These are phyloP conservation scores for Ctenopoma kingsleyae DNA, from an alignment of 2,797 vertebrate species.

Conservation along the genomic window DNA sequence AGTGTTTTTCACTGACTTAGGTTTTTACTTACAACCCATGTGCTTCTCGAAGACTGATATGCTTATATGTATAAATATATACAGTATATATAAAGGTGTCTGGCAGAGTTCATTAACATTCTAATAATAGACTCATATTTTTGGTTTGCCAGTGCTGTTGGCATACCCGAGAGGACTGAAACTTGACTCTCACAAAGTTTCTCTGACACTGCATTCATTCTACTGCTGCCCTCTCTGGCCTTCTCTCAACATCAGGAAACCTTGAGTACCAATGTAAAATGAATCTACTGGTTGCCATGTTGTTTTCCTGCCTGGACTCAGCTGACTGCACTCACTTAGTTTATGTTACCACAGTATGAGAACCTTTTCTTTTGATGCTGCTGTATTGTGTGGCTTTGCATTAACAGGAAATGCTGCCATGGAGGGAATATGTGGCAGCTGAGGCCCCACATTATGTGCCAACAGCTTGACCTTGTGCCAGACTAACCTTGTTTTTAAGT, in stretches of 20 bases:
- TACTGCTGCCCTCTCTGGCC: slow-evolving; percentile 22
- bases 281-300: background rate
- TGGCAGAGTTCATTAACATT: slow-evolving; percentile 61
- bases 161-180: slow-evolving; percentile 71
- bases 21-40: background rate
- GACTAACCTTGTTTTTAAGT: slow-evolving; percentile 55
- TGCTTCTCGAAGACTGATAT: slow-evolving; percentile 19
- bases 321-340: background rate
- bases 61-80: background rate
- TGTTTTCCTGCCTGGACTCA: slow-evolving; percentile 13
- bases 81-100: slow-evolving; percentile 42
- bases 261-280: slow-evolving; percentile 17
- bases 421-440: slow-evolving; percentile 55
- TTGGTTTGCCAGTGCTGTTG: slow-evolving; percentile 61
- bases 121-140: slow-evolving; percentile 85
- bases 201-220: slow-evolving; percentile 59
- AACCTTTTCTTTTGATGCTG: slow-evolving; percentile 11
- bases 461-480: slow-evolving; percentile 60
- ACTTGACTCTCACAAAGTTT: slow-evolving; percentile 77
- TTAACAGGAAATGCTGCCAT: slow-evolving; percentile 44
- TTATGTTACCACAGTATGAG: slow-evolving; percentile 4
- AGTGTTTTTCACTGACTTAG: background rate
- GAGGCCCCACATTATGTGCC: slow-evolving; percentile 47
- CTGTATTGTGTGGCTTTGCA: slow-evolving; percentile 43
- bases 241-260: slow-evolving; percentile 14